Base-by-base conservation (phyloP, 2,888 invertebrate genomes). In the Sesamia inferens region DNA sequence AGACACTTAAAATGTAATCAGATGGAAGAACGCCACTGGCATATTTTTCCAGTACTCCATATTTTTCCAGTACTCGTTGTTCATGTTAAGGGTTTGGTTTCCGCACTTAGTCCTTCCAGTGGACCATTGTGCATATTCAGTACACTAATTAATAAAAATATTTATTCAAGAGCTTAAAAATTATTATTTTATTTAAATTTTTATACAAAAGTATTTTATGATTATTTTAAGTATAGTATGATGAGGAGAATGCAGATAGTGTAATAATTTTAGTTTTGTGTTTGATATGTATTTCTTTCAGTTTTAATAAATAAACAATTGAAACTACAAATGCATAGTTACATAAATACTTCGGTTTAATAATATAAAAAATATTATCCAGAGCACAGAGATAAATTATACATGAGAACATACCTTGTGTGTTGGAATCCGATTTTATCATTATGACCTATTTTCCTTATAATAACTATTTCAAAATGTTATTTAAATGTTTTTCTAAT, bases 371-470 rank as follows among this genome's bases (percentile, higher is more conserved):
- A 42, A 58, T 58, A 48, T 42, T 42, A 55, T 57, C 5, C 42
- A 74, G 24, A 57, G 42, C 24, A 76, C 14, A 31, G 31, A 55
- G 19, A 47, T 47, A 61, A 64, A 13, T 66, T 5, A 47, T 10
- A 7, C 5, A 19, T 63, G 22, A 54, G 14, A 48, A 42, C 24
- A 48, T 74, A 22, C 19, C 3, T 5, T 31, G 31, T 13, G 39
- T 11, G 10, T 24, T 22, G 3, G 13, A 48, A 48, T 57, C 13
- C 11, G 16, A 16, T n/a, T 75, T 76, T 67, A 51, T 76, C 19
- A 58, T 19, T 51, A 14, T 16, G 3, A 24, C 48, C 16, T 57
- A 42, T 42, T 57, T 42, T 0, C 5, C 8, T 0, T 24, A 48
- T 57, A 11, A 57, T 62, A 47, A 42, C n/a, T 8, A 14, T 63